Evolutionary conservation across 2,888 invertebrate genomes (phyloP), one percentile per base, ranked within the genome.

Genomic region (Pogonocherus hispidulus): DNA sequence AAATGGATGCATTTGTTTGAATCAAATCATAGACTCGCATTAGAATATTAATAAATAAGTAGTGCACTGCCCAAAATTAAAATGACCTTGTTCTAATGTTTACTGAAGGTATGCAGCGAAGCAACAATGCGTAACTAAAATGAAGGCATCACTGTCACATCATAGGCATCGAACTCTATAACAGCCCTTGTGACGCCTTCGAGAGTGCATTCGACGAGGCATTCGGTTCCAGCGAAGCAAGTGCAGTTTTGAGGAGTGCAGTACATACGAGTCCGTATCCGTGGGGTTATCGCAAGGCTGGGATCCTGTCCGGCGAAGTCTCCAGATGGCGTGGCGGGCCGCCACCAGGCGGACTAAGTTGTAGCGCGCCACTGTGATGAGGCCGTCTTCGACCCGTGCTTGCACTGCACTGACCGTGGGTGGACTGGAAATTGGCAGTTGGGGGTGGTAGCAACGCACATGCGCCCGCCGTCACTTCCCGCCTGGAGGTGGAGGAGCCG

Each of bases 301-400:
- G 54, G 85, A 85, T 68, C 84, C 85, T 70, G 84, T 80, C 67
- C 86, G 82, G 82, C 91, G 87, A 84, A 90, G 88, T 83, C 90
- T 89, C 90, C 90, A 91, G 88, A 91, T 89, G 88, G 91, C 90
- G 88, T 90, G 90, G 86, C 90, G 90, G 80, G 90, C 90, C 86
- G 91, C 91, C 89, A 91, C 91, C 84, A 91, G 89, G 86, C 91
- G 89, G 85, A 90, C 91, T 86, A 91, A 88, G 79, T 90, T 89
- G 90, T 91, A 90, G 80, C 90, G 90, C 88, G 90, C 91, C 91
- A 91, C 90, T 81, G 84, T 86, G 85, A 83, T 79, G 75, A 78
- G 77, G 80, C 80, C 79, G 78, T 74, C 77, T 72, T 77, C 64
- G 67, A 62, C 65, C 66, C 65, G 67, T 67, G 67, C 62, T 63